Evolutionary conservation across 1,140 invertebrate genomes (phyloP).

Genomic region (Microplitis mediator): DNA sequence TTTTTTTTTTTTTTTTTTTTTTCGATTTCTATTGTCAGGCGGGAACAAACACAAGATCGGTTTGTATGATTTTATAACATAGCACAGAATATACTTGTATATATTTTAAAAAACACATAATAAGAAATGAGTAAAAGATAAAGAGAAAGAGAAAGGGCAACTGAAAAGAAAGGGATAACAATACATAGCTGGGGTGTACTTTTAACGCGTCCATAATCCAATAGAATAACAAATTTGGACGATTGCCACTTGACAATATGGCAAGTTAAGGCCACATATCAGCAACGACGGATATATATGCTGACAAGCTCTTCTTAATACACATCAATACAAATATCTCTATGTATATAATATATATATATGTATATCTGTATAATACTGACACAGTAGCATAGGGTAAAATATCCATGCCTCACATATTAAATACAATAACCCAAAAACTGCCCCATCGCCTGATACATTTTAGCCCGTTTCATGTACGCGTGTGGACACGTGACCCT

Average conservation of each 20-base stretch:
- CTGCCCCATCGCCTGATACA: conserved; percentile 1
- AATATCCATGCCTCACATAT: background rate
- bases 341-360: no score
- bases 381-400: background rate
- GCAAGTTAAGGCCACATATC: conserved; percentile 35
- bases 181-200: background rate
- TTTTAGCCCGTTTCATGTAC: background rate
- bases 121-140: background rate
- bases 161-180: background rate
- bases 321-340: no score
- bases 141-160: background rate
- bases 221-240: conserved; percentile 44
- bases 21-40: background rate
- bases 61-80: conserved; percentile 2
- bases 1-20: background rate
- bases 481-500: conserved; percentile 16
- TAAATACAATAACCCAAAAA: conserved; percentile 7
- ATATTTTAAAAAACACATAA: background rate
- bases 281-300: background rate
- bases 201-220: conserved; percentile 38
- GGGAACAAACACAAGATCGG: conserved; percentile 11
- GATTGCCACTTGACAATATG: conserved; percentile 45
- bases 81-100: background rate
- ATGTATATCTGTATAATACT: background rate
- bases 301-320: background rate